Conservation (phyloP, 2,888 invertebrate genomes). For the Drosophila antonietae region DNA sequence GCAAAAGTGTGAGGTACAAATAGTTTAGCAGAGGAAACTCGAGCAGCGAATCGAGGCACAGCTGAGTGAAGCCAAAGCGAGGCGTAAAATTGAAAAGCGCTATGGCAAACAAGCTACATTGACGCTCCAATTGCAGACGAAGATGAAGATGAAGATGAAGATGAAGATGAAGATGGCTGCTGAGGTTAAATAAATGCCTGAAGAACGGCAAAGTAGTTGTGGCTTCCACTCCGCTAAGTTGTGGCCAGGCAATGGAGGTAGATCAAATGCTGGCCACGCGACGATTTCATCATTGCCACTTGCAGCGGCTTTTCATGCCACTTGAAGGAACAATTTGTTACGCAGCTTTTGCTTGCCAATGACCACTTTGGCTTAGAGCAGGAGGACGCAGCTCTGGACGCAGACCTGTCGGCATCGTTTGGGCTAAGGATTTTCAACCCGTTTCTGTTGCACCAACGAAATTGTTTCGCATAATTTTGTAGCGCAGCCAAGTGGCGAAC, state of each 20-base stretch:
- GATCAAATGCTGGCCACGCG: constrained; percentile 8
- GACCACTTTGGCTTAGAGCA: constrained; percentile 31
- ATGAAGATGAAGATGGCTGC: constrained; percentile 24
- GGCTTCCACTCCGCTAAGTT: not conserved
- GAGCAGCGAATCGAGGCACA: constrained; percentile 52
- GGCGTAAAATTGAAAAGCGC: constrained; percentile 76
- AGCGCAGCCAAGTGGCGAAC: constrained; percentile 70
- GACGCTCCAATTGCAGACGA: constrained; percentile 20
- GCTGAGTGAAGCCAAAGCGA: constrained; percentile 65
- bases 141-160: constrained; percentile 16
- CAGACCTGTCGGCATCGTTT: constrained; percentile 42
- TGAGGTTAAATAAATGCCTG: constrained; percentile 67
- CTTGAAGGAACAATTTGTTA: constrained; percentile 63
- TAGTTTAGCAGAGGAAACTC: constrained; percentile 38
- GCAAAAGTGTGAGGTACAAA: constrained; percentile 20
- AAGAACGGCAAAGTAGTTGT: constrained; percentile 54
- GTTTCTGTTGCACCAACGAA: constrained; percentile 69
- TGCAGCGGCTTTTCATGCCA: constrained; percentile 13
- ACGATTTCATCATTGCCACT: constrained; percentile 22
- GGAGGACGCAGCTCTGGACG: constrained; percentile 14
- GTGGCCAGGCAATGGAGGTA: not conserved
- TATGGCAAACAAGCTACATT: constrained; percentile 61
- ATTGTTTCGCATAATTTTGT: constrained; percentile 74
- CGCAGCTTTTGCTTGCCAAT: constrained; percentile 65
- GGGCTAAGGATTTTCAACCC: constrained; percentile 13